phyloP scores from a whole-genome alignment of 1,140 invertebrate species.

The Trachelipus rathkii region DNA sequence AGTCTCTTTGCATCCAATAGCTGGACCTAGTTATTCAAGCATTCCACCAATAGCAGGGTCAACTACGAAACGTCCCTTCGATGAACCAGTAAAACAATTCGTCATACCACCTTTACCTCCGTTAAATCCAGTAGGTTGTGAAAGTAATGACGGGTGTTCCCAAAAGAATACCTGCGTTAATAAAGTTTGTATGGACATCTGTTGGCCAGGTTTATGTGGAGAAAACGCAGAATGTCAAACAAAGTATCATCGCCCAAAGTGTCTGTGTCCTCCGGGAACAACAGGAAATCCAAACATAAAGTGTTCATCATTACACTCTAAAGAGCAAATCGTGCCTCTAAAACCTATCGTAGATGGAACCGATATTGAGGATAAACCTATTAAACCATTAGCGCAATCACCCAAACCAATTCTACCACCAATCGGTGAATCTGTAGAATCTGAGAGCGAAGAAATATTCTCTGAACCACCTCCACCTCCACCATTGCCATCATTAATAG shows the following conservation, averaged over 20 bases:
- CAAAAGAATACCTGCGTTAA: slow-evolving; percentile 74
- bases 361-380: slow-evolving; percentile 12
- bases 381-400: slow-evolving; percentile 18
- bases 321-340: slow-evolving; percentile 69
- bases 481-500: slow-evolving; percentile 71
- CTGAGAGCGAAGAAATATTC: slow-evolving; percentile 2
- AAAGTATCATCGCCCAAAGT: slow-evolving; percentile 48
- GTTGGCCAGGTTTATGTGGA: slow-evolving; percentile 48
- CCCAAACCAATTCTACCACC: slow-evolving; percentile 21
- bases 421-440: slow-evolving; percentile 12
- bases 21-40: not conserved
- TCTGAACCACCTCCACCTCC: slow-evolving; percentile 55
- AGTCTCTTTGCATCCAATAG: slow-evolving; percentile 26
- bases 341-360: slow-evolving; percentile 53
- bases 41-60: slow-evolving; percentile 27
- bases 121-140: slow-evolving; percentile 68
- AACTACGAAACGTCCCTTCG: slow-evolving; percentile 2
- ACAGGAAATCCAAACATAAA: slow-evolving; percentile 56
- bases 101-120: slow-evolving; percentile 32
- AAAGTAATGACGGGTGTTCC: slow-evolving; percentile 64
- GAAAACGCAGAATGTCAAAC: slow-evolving; percentile 50
- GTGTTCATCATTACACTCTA: slow-evolving; percentile 69
- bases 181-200: slow-evolving; percentile 68
- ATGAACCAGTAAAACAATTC: not conserved
- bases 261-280: slow-evolving; percentile 60